These are phyloP conservation scores for Argopecten irradians DNA, from an alignment of 1,140 invertebrate species.

Conservation along the genomic window DNA sequence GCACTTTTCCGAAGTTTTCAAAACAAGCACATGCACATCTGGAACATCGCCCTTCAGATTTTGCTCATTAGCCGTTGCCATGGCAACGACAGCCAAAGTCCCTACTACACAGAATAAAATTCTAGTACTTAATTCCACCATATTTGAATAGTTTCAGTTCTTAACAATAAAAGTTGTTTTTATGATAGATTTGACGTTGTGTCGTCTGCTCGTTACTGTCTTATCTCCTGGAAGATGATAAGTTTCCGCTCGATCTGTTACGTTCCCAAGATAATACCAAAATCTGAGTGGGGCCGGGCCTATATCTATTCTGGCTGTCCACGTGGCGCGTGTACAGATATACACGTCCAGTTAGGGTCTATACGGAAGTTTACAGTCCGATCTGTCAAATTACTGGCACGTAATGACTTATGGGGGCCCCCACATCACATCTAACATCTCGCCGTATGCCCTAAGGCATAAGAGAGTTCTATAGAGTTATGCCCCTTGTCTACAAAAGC, in stretches of 20 bases:
- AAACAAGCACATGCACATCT: background rate
- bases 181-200: background rate
- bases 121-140: background rate
- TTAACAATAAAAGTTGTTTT: background rate
- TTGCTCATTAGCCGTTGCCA: background rate
- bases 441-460: background rate
- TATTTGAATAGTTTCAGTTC: background rate
- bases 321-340: constrained; percentile 6
- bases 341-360: background rate
- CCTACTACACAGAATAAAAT: background rate
- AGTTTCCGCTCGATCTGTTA: background rate
- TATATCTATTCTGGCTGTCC: background rate
- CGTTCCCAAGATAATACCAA: background rate
- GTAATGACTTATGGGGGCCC: constrained; percentile 4
- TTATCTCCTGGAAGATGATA: background rate
- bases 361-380: background rate
- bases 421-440: constrained; percentile 15
- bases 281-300: background rate
- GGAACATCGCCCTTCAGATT: background rate
- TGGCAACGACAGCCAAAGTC: background rate
- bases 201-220: background rate
- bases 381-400: constrained; percentile 20
- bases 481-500: background rate
- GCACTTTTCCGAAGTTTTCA: constrained; percentile 25
- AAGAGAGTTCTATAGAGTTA: background rate